Evolutionary conservation across 2,888 invertebrate genomes (phyloP), one percentile per base, ranked within the genome.

Genomic region (Athalia circularis): DNA sequence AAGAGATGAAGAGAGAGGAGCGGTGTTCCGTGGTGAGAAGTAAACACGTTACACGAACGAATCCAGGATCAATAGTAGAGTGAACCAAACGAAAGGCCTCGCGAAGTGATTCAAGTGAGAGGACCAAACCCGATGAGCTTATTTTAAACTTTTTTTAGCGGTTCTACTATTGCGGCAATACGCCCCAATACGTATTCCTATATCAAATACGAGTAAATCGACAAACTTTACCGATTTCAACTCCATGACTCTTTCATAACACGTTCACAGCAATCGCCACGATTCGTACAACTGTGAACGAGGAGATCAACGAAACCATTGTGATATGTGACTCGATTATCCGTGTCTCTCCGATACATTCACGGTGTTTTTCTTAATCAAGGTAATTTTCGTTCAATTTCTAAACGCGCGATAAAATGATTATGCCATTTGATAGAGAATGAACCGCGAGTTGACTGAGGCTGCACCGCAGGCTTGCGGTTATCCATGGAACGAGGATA

Each of bases 11-110:
- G 15, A 68, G 52, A 78, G 79, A 81, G 79, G 82, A 84, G 83
- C 84, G 85, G 84, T 85, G 85, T 85, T 85, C 81, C 80, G 80
- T 81, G 83, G 84, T 83, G 86, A 87, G 86, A 84, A 86, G 87
- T 87, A 88, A 88, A 88, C 86, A 87, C 85, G 83, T 85, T 86
- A 83, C 83, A 84, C 84, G 83, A 87, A 85, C 84, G 83, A 84
- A 84, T 81, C 79, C 70, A 78, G 81, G 83, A 86, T 86, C 87
- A 83, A 87, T 86, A 85, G 80, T 74, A 62, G 50, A 75, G 8
- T 54, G 48, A 61, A 47, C 74, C n/a, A 74, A 48, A 50, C 29
- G 29, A 29, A 54, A 61, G 45, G 59, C 59, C 45, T 45, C 59
- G 13, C 59, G 48, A 45, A 52, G 50, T 57, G 45, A 50, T 50